A percentile compares a stretch with the other conserved stretches of the same genome.
These are phyloP conservation scores for Amaurobius ferox DNA, from an alignment of 2,888 invertebrate species.

Conservation along the genomic window DNA sequence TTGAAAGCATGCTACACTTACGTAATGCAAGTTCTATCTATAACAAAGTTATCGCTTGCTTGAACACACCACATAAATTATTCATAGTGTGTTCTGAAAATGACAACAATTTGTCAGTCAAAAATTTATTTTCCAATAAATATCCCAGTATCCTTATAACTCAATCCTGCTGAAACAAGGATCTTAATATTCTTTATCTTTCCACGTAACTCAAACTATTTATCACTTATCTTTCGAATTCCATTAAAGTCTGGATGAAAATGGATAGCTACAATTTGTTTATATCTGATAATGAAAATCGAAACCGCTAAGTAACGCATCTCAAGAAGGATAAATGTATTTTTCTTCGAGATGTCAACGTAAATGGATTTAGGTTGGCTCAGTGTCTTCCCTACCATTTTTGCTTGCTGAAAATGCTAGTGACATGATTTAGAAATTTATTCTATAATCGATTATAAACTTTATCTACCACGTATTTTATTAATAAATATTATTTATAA, in stretches of 20 bases:
- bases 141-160: too few species aligned
- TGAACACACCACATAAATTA: too few species aligned
- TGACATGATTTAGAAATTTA: neutral
- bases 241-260: neutral
- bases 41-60: too few species aligned
- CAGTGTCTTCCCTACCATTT: neutral
- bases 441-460: neutral
- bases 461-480: neutral
- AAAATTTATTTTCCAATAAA: too few species aligned
- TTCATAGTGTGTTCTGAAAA: too few species aligned
- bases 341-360: neutral
- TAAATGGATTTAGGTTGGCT: neutral
- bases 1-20: too few species aligned
- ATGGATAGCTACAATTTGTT: neutral
- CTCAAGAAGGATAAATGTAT: neutral
- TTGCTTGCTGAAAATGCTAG: neutral
- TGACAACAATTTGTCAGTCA: too few species aligned
- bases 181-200: too few species aligned
- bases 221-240: neutral
- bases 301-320: neutral
- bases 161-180: too few species aligned
- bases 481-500: neutral
- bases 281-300: conserved; percentile 5
- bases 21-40: too few species aligned
- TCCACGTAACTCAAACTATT: too few species aligned